phyloP scores from a whole-genome alignment of 2,888 invertebrate genomes.

The Chesias legatella region DNA sequence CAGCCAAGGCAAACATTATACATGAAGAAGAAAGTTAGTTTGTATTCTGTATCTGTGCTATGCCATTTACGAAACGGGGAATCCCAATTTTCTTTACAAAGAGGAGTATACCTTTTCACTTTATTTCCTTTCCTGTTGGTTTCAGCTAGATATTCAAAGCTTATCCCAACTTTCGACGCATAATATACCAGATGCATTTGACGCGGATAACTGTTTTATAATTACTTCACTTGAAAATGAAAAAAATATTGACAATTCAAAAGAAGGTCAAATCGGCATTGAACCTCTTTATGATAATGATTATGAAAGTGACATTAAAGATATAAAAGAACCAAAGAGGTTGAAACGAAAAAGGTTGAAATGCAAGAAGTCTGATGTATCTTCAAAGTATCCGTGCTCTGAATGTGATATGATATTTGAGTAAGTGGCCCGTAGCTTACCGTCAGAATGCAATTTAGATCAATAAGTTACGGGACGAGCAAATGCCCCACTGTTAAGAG shows the following conservation, averaged over 20 bases:
- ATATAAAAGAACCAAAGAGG: too few relatives aligned
- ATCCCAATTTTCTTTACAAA: too few relatives aligned
- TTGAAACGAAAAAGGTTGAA: too few relatives aligned
- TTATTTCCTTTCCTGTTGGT: too few relatives aligned
- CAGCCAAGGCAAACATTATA: too few relatives aligned
- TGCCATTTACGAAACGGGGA: too few relatives aligned
- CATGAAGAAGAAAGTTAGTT: too few relatives aligned
- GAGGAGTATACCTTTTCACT: too few relatives aligned
- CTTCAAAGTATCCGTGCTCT: conserved; percentile 34
- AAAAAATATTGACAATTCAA: conserved; percentile 22
- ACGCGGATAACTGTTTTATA: conserved; percentile 42
- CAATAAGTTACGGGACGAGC: too few relatives aligned
- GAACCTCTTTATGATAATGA: conserved; percentile 19
- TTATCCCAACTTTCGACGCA: conserved; percentile 36
- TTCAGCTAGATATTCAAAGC: conserved; percentile 33
- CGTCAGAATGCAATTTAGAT: background rate
- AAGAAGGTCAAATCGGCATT: conserved; percentile 8
- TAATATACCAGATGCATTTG: conserved; percentile 21
- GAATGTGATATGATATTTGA: conserved; percentile 56
- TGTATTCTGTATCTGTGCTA: too few relatives aligned
- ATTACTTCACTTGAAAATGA: conserved; percentile 39
- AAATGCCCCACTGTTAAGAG: too few relatives aligned
- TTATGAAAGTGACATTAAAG: conserved; percentile 16
- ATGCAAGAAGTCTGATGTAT: conserved; percentile 1
- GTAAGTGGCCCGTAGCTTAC: too few relatives aligned